Evolutionary conservation across 2,888 invertebrate species (phyloP).

Genomic region (Acanthacorydalis orientalis): DNA sequence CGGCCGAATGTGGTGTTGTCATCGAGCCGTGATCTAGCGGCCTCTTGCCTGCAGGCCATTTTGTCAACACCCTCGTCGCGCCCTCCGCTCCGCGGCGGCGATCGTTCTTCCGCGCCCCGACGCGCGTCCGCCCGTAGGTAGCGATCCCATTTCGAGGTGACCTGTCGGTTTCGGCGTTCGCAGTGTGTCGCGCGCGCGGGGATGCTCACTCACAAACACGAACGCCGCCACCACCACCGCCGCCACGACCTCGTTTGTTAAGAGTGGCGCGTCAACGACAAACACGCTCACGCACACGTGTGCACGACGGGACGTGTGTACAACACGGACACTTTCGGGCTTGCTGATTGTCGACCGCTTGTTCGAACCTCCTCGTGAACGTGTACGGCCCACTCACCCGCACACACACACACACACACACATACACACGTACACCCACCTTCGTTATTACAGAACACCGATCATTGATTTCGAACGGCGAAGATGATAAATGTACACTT

Average conservation of each 20-base stretch:
- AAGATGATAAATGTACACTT: no score
- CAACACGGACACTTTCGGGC: no score
- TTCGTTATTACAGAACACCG: no score
- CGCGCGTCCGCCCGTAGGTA: conserved; percentile 17
- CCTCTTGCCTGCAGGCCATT: conserved; percentile 37
- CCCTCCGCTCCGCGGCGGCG: conserved; percentile 22
- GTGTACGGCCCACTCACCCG: no score
- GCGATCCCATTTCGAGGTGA: conserved; percentile 12
- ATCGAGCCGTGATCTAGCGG: conserved; percentile 23
- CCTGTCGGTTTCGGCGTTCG: conserved; percentile 11
- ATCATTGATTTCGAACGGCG: no score
- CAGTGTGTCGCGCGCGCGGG: conserved; percentile 5
- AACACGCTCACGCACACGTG: no score
- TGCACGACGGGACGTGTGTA: no score
- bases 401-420: no score
- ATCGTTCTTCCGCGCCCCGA: not conserved
- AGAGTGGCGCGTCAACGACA: no score
- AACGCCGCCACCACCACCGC: conserved; percentile 4
- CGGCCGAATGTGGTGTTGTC: conserved; percentile 10
- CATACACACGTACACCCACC: no score
- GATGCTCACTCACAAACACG: conserved; percentile 1
- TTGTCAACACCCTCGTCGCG: conserved; percentile 33
- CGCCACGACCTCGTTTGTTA: not conserved
- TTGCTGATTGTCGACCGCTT: no score
- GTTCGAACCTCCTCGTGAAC: no score